These are phyloP conservation scores for Nothoprocta perdicaria DNA, from an alignment of 2,113 vertebrate genomes.

Conservation along the genomic window DNA sequence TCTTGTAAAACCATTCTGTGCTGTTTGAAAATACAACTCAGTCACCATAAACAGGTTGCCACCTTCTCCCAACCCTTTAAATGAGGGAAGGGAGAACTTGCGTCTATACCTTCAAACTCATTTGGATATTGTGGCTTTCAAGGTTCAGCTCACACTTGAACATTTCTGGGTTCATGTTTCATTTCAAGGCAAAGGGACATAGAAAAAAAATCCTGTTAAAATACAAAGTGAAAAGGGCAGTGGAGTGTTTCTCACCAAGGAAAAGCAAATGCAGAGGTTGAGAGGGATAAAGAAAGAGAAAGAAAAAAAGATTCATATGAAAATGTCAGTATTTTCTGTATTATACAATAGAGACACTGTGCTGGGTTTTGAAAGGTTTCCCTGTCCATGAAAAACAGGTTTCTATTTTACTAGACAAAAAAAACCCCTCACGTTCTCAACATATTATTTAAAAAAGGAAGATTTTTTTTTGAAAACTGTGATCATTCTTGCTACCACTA, in stretches of 20 bases:
- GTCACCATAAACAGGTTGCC: not conserved
- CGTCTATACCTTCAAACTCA: not conserved
- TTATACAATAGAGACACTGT: not conserved
- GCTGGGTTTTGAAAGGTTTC: not conserved
- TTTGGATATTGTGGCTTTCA: not conserved
- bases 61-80: not conserved
- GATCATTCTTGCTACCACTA: not conserved
- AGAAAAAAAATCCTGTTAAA: not conserved
- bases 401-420: not conserved
- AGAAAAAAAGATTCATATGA: not conserved
- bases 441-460: not conserved
- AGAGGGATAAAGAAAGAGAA: not conserved
- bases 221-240: not conserved
- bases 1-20: not conserved
- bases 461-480: not conserved
- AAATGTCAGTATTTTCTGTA: not conserved
- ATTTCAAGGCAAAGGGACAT: not conserved
- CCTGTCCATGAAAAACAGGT: not conserved
- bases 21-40: not conserved
- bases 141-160: not conserved
- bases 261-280: not conserved
- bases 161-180: not conserved
- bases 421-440: not conserved
- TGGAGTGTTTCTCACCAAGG: not conserved
- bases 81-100: not conserved